These are phyloP conservation scores for Umimayanthus kanabou DNA, from an alignment of 92 coral and sea anemone genomes.

Conservation along the genomic window DNA sequence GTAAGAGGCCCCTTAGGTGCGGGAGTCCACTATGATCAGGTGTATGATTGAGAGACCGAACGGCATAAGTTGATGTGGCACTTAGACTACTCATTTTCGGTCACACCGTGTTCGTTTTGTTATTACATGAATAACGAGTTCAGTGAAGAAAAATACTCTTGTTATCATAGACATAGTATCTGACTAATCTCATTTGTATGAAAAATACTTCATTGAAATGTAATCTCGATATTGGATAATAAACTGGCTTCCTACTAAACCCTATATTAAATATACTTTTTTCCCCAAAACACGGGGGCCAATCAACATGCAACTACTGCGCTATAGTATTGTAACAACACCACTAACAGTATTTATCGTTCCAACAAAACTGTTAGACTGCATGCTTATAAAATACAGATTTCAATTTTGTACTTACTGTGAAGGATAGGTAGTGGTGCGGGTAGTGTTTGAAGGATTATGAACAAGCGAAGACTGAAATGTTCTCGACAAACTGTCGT, in stretches of 20 bases:
- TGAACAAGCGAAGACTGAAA: conserved; percentile 75
- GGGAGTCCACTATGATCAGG: not conserved
- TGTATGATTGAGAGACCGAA: no score
- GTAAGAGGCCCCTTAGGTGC: not conserved
- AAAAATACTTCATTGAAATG: no score
- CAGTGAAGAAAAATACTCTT: no score
- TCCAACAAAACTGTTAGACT: not conserved
- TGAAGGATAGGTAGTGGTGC: conserved; percentile 79
- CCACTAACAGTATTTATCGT: not conserved
- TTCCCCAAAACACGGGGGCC: no score
- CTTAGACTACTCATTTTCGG: not conserved
- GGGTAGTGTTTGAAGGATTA: conserved; percentile 53
- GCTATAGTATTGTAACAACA: no score
- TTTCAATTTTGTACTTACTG: conserved; percentile 53
- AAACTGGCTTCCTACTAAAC: no score
- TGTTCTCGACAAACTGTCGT: conserved; percentile 69
- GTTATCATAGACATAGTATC: not conserved
- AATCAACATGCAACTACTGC: no score
- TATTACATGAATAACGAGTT: no score
- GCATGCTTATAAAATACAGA: not conserved
- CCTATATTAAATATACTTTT: no score
- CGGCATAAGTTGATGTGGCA: not conserved
- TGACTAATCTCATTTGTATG: not conserved
- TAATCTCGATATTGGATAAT: no score
- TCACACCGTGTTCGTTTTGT: not conserved